A percentile compares a stretch with the other conserved stretches of the same genome.
phyloP scores from a whole-genome alignment of 2,797 vertebrate genomes.

The Alectoris magna region DNA sequence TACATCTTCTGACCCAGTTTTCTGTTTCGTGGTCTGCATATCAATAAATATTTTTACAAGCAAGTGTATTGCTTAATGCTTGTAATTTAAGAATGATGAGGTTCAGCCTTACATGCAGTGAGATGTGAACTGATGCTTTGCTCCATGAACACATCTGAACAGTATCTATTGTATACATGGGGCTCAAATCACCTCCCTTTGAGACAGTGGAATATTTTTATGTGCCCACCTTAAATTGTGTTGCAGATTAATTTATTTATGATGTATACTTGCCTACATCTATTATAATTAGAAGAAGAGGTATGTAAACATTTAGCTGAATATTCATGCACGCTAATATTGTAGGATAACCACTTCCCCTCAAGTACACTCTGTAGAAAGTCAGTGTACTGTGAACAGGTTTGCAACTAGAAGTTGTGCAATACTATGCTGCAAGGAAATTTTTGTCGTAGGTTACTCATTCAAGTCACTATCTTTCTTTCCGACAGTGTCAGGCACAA shows the following conservation, averaged over 20 bases:
- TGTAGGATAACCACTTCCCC: neutral
- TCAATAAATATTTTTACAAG: constrained; percentile 64
- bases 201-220: neutral
- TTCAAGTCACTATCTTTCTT: neutral
- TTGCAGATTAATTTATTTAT: neutral
- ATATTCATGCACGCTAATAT: neutral
- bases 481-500: neutral
- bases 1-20: constrained; percentile 35
- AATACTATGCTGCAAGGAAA: neutral
- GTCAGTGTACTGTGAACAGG: neutral
- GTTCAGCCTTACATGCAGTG: neutral
- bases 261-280: neutral
- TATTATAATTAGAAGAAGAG: neutral
- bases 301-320: neutral
- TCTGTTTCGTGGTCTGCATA: constrained; percentile 42
- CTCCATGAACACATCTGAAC: neutral
- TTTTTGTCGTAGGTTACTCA: neutral
- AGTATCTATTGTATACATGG: neutral
- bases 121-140: neutral
- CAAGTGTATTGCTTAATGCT: constrained; percentile 54
- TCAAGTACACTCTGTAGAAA: neutral
- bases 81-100: constrained; percentile 14
- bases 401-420: neutral
- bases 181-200: neutral
- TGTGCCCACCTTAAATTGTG: neutral